Conservation (phyloP, 2,797 vertebrate species). For the Sebastes vulpes region DNA sequence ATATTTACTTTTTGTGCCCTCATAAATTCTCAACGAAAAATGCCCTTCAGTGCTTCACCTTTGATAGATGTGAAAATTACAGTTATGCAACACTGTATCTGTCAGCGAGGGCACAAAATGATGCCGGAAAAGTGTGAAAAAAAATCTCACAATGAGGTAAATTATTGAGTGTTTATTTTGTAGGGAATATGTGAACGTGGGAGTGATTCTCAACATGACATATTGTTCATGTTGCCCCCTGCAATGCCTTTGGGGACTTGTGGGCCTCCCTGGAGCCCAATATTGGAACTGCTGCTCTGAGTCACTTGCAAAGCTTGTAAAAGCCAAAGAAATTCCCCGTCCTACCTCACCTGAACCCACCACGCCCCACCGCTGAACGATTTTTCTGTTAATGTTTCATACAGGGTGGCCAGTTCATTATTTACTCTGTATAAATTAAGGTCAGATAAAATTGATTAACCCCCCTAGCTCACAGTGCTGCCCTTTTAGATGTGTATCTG, state of each 20-base stretch:
- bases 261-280: conserved; percentile 1
- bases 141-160: neutral
- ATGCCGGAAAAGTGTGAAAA: neutral
- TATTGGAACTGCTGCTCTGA: conserved; percentile 8
- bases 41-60: neutral
- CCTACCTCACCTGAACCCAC: conserved; percentile 6
- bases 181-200: neutral
- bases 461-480: conserved; percentile 47
- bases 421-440: conserved; percentile 82
- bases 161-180: neutral
- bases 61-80: neutral
- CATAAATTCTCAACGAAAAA: neutral
- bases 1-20: neutral
- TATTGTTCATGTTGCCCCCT: neutral
- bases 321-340: conserved; percentile 28
- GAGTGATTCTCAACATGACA: neutral
- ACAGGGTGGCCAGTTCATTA: conserved; percentile 73
- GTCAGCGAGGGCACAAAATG: neutral
- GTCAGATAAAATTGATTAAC: conserved; percentile 79
- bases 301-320: conserved; percentile 17
- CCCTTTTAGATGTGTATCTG: conserved; percentile 73
- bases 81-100: neutral
- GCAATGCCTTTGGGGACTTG: neutral
- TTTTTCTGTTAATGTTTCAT: conserved; percentile 70
- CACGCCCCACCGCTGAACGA: conserved; percentile 19